Base-by-base conservation (phyloP, 2,113 vertebrate genomes). In the Probosciger aterrimus region DNA sequence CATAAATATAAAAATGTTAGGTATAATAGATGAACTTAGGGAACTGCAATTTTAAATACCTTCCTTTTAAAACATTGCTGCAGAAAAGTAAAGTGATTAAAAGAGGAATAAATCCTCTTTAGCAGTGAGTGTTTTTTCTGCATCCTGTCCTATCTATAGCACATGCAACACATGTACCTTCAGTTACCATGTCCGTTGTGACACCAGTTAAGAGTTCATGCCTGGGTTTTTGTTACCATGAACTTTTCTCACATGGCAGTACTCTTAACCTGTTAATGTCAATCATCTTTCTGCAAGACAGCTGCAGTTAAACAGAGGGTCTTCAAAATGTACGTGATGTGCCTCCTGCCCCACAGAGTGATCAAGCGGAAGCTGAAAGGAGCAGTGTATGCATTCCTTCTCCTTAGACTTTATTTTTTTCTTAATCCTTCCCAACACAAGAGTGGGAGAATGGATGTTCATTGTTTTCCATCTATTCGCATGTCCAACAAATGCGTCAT, bases 231-330 rank as follows among this genome's bases (percentile, higher is more conserved):
- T 75, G 88, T 93, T 93, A 62, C 69, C 52, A 9, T 68, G 86
- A 92, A 47, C 74, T 85, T 86, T 44, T 71, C 80, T 90, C 59
- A 10, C 30, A 18, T 33, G 75, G 69, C 90, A 86, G 14, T 76
- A 31, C 59, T 88, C 74, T n/a, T 87, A 93, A 88, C 49, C 86
- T 95, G 92, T 94, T 82, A 7, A 7, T 1, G 52, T 94, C 96
- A 96, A 93, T 98, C 95, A 95, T 77, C 91, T 23, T 84, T 60
- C 62, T 60, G 94, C 47, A 3, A 75, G 94, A 84, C 90, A 93
- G 95, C 95, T 95, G 87, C 9, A 4, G 77, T 79, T 35, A 52
- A 79, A 35, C 7, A 8, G 60, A 77, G 93, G 59, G 39, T 46
- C 50, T 84, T 20, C 63, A 69, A 41, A 92, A 67, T 53, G 59